phyloP scores from a whole-genome alignment of 1,140 invertebrate species.

The Dermatophagoides farinae region DNA sequence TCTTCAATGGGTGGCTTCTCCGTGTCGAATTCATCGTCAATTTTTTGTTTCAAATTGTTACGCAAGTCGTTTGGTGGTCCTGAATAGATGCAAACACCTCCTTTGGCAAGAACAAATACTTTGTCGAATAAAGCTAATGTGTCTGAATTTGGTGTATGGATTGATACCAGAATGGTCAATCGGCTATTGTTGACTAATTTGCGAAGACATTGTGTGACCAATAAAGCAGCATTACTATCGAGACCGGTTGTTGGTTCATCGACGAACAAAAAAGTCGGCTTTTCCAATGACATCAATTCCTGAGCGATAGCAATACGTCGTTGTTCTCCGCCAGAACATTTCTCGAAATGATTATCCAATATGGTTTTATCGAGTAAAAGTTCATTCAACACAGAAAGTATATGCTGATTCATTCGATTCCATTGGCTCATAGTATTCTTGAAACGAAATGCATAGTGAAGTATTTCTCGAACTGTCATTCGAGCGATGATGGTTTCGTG shows the following conservation, averaged over 20 bases:
- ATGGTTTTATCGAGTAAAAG: background rate
- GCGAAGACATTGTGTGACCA: background rate
- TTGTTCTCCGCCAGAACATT: conserved; percentile 73
- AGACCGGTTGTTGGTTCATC: conserved; percentile 27
- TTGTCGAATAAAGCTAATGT: conserved; percentile 2
- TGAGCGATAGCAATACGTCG: conserved; percentile 77
- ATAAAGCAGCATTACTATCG: background rate
- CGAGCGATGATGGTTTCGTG: background rate
- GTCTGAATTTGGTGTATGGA: conserved; percentile 1
- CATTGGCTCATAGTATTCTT: background rate
- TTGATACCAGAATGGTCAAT: background rate
- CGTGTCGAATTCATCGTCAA: background rate
- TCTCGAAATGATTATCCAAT: background rate
- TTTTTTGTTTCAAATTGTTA: background rate
- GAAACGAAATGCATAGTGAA: background rate
- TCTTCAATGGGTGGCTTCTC: background rate
- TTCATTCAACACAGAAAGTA: background rate
- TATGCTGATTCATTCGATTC: background rate
- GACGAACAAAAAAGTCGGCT: conserved; percentile 11
- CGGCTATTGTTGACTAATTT: background rate
- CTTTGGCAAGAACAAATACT: conserved; percentile 1
- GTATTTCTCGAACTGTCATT: background rate
- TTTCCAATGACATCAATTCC: conserved; percentile 64
- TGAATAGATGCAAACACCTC: background rate
- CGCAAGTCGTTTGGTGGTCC: background rate